Conservation (phyloP, 2,888 invertebrate genomes). For the Caenorhabditis wallacei region DNA sequence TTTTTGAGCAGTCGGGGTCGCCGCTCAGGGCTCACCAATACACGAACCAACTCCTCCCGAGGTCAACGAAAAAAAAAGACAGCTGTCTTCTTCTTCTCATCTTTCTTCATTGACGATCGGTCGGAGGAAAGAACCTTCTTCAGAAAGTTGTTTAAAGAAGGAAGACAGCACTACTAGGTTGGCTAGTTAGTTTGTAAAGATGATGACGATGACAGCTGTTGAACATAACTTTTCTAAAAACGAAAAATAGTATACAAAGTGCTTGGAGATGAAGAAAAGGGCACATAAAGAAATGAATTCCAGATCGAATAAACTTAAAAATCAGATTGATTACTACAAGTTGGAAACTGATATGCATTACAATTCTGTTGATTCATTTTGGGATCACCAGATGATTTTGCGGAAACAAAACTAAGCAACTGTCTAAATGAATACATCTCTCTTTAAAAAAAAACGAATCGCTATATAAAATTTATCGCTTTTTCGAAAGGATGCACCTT, state of each 20-base stretch:
- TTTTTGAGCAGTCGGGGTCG: slow-evolving; percentile 18
- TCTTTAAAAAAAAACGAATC: no score
- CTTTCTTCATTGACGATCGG: not conserved
- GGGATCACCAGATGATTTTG: no score
- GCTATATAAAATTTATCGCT: no score
- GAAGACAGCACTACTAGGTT: not conserved
- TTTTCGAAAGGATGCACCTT: no score
- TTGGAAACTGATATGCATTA: no score
- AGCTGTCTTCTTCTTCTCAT: slow-evolving; percentile 16
- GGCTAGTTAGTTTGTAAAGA: not conserved
- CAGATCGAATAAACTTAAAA: no score
- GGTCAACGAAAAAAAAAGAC: slow-evolving; percentile 30
- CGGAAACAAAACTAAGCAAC: no score
- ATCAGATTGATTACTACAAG: no score
- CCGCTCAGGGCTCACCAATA: not conserved
- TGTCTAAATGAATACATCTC: no score
- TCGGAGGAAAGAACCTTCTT: slow-evolving; percentile 2
- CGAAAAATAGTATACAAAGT: not conserved
- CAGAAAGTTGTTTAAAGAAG: slow-evolving; percentile 31
- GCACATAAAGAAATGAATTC: no score
- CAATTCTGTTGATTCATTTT: no score
- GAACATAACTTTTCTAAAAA: not conserved
- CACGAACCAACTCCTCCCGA: not conserved
- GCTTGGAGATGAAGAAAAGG: not conserved
- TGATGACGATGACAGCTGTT: slow-evolving; percentile 24